phyloP scores from a whole-genome alignment of 2,888 invertebrate species.

The Ceratothoa steindachneri region DNA sequence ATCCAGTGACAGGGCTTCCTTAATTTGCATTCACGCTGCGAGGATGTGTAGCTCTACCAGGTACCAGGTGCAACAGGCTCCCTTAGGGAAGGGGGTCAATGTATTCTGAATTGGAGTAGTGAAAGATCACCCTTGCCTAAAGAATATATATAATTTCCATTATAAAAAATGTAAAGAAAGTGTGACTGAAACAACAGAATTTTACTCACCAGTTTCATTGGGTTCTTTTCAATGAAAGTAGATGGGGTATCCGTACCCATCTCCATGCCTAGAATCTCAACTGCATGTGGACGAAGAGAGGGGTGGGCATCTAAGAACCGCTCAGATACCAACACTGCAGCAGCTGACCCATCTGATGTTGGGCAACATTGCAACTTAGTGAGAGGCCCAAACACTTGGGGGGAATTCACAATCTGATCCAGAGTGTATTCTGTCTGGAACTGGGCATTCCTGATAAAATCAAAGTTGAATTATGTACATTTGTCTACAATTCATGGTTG shows the following conservation, averaged over 20 bases:
- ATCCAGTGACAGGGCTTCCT: too few species aligned
- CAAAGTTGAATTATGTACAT: too few species aligned
- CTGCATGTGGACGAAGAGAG: constrained; percentile 65
- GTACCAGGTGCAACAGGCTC: too few species aligned
- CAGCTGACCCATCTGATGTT: constrained; percentile 96
- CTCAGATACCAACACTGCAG: constrained; percentile 85
- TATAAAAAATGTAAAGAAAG: too few species aligned
- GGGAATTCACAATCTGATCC: constrained; percentile 82
- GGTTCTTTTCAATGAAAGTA: constrained; percentile 75
- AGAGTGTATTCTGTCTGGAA: constrained; percentile 85
- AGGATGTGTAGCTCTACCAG: too few species aligned
- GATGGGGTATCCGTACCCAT: constrained; percentile 88
- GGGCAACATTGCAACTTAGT: constrained; percentile 98
- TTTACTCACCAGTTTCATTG: constrained; percentile 68
- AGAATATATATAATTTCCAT: too few species aligned
- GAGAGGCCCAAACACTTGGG: constrained; percentile 82
- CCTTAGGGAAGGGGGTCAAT: too few species aligned
- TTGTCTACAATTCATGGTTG: too few species aligned
- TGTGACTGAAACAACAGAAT: too few species aligned
- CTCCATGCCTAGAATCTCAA: constrained; percentile 94
- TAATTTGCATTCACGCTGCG: too few species aligned
- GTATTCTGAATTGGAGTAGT: too few species aligned
- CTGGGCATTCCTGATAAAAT: constrained; percentile 72
- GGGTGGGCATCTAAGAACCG: constrained; percentile 79
- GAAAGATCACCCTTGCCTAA: too few species aligned